Evolutionary conservation across 2,797 vertebrate genomes (phyloP), one percentile per base, ranked within the genome.

Genomic region (Threskiornis aethiopicus): DNA sequence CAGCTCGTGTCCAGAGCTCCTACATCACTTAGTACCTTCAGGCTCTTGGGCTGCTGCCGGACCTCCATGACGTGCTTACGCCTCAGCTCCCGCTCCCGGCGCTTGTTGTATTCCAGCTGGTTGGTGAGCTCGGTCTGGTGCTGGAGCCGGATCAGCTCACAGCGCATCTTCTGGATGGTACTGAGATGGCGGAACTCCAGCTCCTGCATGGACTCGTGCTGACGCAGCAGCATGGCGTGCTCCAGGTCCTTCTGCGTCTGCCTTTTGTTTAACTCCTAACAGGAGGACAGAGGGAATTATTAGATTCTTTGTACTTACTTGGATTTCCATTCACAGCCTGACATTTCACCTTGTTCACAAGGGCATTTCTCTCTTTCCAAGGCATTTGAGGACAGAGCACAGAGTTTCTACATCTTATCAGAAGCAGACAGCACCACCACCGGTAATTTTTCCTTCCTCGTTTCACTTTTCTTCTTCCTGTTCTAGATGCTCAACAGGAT

Each of bases 91-190:
- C 99, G 97, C 98, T 99, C 99, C 62, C 99, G 98, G 96, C 99
- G 98, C 97, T 99, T 99, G 98, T 99, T 99, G 98, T 99, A 99
- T 59, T 99, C 99, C 97, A 99, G 99, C 98, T 99, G 99, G 98
- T 99, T 99, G 97, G 99, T 99, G 94, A 99, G 99, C 98, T 99
- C 99, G 1, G 99, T 99, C 98, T 99, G 99, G 98, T 99, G 99
- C 97, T 99, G 99, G 88, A 99, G 98, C 55, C 99, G 99, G 95
- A 98, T 99, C 95, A 99, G 99, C 96, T 99, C 99, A 6, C 98
- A 99, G 94, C 99, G 98, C 96, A 99, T 99, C 97, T 98, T 99
- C 97, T 99, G 99, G 98, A 99, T 99, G 97, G 98, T 99, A 95
- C 98, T 99, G 96, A 99, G 98, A 97, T 99, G 99, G 94, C 99